Percentiles rank a stretch among this genome's conserved stretches.
phyloP scores from a whole-genome alignment of 2,888 invertebrate genomes.

The Myopa testacea region DNA sequence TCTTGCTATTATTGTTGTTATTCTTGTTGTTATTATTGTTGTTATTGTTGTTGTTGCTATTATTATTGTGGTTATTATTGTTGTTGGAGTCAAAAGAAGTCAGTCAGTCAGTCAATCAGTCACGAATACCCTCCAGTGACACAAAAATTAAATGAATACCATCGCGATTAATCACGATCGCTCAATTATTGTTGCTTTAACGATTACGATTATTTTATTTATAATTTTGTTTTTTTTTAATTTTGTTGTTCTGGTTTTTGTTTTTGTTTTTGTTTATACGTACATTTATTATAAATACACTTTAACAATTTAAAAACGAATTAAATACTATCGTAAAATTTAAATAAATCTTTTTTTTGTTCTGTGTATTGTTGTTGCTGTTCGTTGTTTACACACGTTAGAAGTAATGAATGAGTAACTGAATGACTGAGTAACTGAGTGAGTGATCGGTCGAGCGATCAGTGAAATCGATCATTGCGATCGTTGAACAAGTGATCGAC shows the following conservation, averaged over 20 bases:
- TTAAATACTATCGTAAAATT: neutral
- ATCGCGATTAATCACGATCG: constrained; percentile 20
- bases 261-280: neutral
- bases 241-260: neutral
- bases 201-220: constrained; percentile 12
- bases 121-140: constrained; percentile 51
- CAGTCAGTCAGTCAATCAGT: constrained; percentile 48
- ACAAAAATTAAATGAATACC: constrained; percentile 43
- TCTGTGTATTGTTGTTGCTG: too few species aligned
- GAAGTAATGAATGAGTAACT: too few species aligned
- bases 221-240: neutral
- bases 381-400: too few species aligned
- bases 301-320: neutral
- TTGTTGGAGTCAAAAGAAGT: constrained; percentile 37
- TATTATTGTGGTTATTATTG: neutral
- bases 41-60: neutral
- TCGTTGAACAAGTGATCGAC: neutral
- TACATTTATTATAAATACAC: neutral
- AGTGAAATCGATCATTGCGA: too few species aligned
- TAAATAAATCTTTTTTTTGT: too few species aligned
- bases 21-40: neutral
- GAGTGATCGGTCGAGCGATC: too few species aligned
- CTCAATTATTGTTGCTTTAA: constrained; percentile 27
- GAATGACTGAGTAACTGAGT: too few species aligned
- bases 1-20: neutral